Conservation (phyloP, 2,113 vertebrate species). For the Morone chrysops region DNA sequence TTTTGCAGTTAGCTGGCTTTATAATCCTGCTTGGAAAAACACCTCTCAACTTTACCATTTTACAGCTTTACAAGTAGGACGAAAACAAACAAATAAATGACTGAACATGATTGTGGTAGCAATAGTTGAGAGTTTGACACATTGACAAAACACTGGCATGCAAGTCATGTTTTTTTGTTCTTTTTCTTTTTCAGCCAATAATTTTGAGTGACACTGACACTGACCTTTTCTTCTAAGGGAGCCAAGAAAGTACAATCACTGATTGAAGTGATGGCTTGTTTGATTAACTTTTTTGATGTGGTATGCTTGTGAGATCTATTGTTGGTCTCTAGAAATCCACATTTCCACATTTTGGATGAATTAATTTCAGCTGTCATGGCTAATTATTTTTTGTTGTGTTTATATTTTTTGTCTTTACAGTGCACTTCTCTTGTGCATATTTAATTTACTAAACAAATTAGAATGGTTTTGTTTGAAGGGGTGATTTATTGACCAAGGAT, state of each 20-base stretch:
- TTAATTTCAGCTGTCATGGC: background rate
- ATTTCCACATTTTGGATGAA: background rate
- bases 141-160: background rate
- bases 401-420: background rate
- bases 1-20: conserved; percentile 26
- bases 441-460: background rate
- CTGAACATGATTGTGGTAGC: background rate
- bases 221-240: conserved; percentile 37
- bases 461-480: background rate
- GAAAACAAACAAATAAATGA: background rate
- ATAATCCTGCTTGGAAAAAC: conserved; percentile 18
- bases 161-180: background rate
- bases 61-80: background rate
- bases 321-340: background rate
- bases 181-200: background rate
- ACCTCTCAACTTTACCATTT: background rate
- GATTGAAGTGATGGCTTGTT: conserved; percentile 17
- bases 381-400: background rate
- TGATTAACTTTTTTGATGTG: conserved; percentile 6
- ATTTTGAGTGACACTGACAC: conserved; percentile 23
- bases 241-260: conserved; percentile 1
- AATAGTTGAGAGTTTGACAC: background rate
- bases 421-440: background rate
- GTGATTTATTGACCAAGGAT: conserved; percentile 10
- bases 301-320: background rate